Percentiles rank a stretch among this genome's conserved stretches.
Evolutionary conservation across 2,113 vertebrate genomes (phyloP).

Genomic region (Hymenochirus boettgeri): DNA sequence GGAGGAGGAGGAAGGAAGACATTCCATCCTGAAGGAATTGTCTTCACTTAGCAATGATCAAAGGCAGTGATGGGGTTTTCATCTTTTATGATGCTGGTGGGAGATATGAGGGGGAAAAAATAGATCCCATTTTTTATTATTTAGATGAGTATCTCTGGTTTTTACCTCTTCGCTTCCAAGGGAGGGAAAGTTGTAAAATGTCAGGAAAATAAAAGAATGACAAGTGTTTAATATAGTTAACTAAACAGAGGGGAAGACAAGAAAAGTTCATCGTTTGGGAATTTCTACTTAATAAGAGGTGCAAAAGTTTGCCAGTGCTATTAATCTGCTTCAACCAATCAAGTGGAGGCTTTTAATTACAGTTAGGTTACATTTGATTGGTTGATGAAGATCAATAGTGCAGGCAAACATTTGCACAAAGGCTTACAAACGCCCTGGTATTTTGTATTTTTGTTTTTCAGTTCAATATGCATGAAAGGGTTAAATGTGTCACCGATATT

Average conservation of each 20-base stretch:
- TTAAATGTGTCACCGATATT: no score
- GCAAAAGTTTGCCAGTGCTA: no score
- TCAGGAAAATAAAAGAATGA: slow-evolving; percentile 12
- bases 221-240: slow-evolving; percentile 3
- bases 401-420: no score
- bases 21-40: slow-evolving; percentile 41
- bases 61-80: slow-evolving; percentile 26
- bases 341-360: no score
- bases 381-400: no score
- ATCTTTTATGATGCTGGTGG: slow-evolving; percentile 40
- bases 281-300: no score
- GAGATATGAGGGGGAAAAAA: slow-evolving; percentile 36
- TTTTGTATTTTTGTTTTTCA: no score
- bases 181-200: slow-evolving; percentile 24
- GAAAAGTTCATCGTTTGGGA: no score
- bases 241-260: background rate
- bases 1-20: slow-evolving; percentile 33
- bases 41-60: slow-evolving; percentile 38
- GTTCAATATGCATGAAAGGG: no score
- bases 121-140: slow-evolving; percentile 41
- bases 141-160: slow-evolving; percentile 32
- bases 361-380: no score
- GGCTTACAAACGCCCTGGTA: no score
- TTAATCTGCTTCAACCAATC: no score
- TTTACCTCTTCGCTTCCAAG: slow-evolving; percentile 24